These are phyloP conservation scores for Enteromius trimaculatus DNA, from an alignment of 2,797 vertebrate species.

Conservation along the genomic window DNA sequence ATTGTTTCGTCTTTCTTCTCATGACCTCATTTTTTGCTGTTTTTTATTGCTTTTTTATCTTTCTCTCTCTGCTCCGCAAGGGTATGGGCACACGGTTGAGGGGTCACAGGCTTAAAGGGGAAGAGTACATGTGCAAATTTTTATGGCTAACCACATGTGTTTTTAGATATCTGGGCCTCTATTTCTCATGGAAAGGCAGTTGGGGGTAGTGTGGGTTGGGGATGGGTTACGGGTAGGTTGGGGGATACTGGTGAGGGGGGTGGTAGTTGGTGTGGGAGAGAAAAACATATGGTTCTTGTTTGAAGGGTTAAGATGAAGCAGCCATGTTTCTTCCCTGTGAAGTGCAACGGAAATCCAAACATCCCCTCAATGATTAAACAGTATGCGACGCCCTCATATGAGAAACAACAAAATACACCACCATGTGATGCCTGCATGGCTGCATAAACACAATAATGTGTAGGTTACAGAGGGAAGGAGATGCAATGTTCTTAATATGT, in stretches of 20 bases:
- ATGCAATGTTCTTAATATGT: constrained; percentile 18
- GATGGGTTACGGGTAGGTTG: constrained; percentile 63
- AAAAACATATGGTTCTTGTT: constrained; percentile 78
- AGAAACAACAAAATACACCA: constrained; percentile 63
- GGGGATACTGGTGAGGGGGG: constrained; percentile 61
- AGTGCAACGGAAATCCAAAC: constrained; percentile 74
- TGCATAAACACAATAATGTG: constrained; percentile 57
- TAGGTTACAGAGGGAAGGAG: constrained; percentile 19
- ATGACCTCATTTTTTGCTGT: constrained; percentile 17
- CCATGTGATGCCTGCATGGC: constrained; percentile 54
- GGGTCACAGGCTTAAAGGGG: constrained; percentile 60
- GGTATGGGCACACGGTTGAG: constrained; percentile 35
- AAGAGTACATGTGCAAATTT: constrained; percentile 70
- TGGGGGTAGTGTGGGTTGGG: constrained; percentile 56
- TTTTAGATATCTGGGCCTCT: constrained; percentile 73
- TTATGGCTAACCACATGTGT: constrained; percentile 81
- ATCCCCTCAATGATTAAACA: constrained; percentile 74
- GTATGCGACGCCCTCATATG: constrained; percentile 55
- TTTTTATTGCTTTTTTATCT: constrained; percentile 17
- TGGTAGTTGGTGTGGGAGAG: constrained; percentile 54
- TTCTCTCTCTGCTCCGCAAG: constrained; percentile 52
- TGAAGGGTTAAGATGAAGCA: constrained; percentile 69
- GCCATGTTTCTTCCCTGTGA: constrained; percentile 70
- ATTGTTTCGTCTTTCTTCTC: constrained; percentile 66
- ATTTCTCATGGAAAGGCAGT: constrained; percentile 69